Conservation (phyloP, 2,888 invertebrate species). For the Ornithoptera alexandrae region DNA sequence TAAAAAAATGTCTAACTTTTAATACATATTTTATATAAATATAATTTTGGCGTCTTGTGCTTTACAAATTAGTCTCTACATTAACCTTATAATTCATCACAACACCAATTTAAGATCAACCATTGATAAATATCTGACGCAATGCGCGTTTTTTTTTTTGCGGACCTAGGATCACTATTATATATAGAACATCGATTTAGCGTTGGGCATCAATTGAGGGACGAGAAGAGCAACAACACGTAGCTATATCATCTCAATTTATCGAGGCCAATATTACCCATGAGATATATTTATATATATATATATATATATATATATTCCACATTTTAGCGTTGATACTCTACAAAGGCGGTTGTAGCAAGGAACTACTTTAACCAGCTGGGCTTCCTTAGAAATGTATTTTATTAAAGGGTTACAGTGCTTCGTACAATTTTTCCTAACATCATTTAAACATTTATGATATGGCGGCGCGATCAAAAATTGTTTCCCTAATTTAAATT, state of each 20-base stretch:
- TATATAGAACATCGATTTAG: slow-evolving; percentile 5
- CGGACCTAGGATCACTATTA: not conserved
- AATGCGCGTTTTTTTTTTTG: slow-evolving; percentile 7
- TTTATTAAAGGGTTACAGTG: not conserved
- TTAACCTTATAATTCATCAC: slow-evolving; percentile 56
- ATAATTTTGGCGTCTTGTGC: slow-evolving; percentile 45
- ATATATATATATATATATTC: too few relatives aligned
- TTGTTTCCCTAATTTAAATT: not conserved
- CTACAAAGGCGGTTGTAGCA: not conserved
- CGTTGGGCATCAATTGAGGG: not conserved
- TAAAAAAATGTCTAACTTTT: slow-evolving; percentile 4
- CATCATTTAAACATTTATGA: not conserved
- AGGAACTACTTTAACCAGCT: too few relatives aligned
- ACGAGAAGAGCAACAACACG: not conserved
- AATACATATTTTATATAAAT: slow-evolving; percentile 19
- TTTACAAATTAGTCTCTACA: slow-evolving; percentile 40
- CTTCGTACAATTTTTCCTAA: not conserved
- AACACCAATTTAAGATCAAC: slow-evolving; percentile 53
- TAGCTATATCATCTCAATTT: not conserved
- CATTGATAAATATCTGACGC: slow-evolving; percentile 30
- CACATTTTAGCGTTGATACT: not conserved
- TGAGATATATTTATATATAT: too few relatives aligned
- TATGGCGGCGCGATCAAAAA: slow-evolving; percentile 1
- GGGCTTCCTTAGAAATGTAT: not conserved
- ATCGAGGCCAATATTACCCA: not conserved